Evolutionary conservation across 2,797 vertebrate genomes (phyloP), one percentile per base, ranked within the genome.

Genomic region (Arctocebus calabarensis): DNA sequence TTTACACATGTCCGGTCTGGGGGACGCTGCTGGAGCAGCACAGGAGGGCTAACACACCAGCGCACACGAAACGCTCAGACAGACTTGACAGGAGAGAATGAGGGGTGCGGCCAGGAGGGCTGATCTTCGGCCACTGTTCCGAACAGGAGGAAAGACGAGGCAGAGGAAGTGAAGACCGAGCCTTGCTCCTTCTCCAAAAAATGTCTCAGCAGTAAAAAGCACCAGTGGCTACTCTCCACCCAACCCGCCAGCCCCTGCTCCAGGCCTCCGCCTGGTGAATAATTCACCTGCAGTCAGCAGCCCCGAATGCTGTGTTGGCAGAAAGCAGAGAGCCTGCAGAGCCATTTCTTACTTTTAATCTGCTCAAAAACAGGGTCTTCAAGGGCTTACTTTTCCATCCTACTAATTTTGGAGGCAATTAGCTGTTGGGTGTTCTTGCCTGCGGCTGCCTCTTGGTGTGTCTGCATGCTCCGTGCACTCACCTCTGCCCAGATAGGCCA

Each of bases 401-500:
- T 32, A 19, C 86, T 88, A 92, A 91, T 57, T 75, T 64, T 7
- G 59, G 82, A 83, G 89, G 88, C 88, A 84, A 81, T 82, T 96
- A 3, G 40, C 94, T 90, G 43, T 19, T 23, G 43, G 70, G 90
- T 43, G 62, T 29, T n/a, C 81, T 91, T 17, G 34, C 77, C 55
- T 1, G 0, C 68, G 66, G 66, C 75, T 91, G 70, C 52, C 11
- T 37, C 71, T 71, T 66, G 32, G 62, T 4, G 5, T 16, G 70
- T 13, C 61, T 32, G 14, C 81, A 9, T 68, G 78, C 93, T 73
- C 77, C 8, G 74, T 0, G 57, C 48, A 27, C 77, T 84, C 84
- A 61, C 27, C 87, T 57, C 92, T 96, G 96, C 95, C 96, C 71
- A 94, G 59, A 77, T 1, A 93, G 17, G 55, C 85, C 94, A 82